phyloP scores from a whole-genome alignment of 2,113 vertebrate genomes.

The Rhodinocichla rosea region DNA sequence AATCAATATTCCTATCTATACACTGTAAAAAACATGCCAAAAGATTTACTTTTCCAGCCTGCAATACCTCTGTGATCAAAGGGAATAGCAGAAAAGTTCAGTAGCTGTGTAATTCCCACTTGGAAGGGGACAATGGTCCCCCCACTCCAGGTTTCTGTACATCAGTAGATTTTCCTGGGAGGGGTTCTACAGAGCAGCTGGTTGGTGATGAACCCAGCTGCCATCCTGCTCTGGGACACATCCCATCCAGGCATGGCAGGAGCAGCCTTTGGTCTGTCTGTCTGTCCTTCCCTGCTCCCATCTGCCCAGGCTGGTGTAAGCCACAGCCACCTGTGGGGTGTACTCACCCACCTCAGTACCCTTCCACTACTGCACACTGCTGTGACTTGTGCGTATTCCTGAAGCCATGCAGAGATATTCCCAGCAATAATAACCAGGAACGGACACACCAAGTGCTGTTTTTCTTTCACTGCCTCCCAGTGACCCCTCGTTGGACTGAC shows the following conservation, averaged over 20 bases:
- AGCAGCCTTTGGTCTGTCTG: background rate
- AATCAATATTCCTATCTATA: background rate
- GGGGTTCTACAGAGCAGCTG: background rate
- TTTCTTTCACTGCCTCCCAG: background rate
- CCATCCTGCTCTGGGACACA: background rate
- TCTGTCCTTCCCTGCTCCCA: accelerated
- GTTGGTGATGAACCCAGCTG: background rate
- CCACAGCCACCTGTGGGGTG: background rate
- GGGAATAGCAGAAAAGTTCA: background rate
- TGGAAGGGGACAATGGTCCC: background rate
- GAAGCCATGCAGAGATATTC: background rate
- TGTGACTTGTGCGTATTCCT: accelerated
- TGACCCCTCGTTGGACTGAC: background rate
- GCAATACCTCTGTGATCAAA: background rate
- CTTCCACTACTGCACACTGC: accelerated
- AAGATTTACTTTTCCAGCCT: background rate
- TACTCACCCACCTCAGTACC: background rate
- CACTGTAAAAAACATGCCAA: background rate
- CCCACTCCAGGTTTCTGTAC: accelerated
- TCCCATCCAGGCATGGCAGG: background rate
- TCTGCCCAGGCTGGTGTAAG: background rate
- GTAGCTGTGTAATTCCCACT: background rate
- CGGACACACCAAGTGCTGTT: background rate
- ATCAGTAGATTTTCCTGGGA: background rate
- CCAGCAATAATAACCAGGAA: background rate